Evolutionary conservation across 2,888 invertebrate genomes (phyloP).

Genomic region (Caenorhabditis angaria): DNA sequence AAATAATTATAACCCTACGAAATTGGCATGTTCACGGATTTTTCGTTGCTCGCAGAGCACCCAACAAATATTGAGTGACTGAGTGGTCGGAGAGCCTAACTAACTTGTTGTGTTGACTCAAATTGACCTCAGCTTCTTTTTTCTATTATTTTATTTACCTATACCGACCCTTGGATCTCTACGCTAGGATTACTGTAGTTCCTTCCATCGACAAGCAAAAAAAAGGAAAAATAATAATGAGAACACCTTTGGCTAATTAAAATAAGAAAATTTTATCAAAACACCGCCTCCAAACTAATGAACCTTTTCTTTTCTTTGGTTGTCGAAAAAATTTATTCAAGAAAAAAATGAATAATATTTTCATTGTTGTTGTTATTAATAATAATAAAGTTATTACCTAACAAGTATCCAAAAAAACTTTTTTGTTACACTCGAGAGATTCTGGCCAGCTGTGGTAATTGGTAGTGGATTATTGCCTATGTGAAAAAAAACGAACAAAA

Average conservation of each 20-base stretch:
- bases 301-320: no score
- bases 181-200: not conserved
- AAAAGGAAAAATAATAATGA: not conserved
- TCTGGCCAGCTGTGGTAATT: not conserved
- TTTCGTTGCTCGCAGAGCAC: not conserved
- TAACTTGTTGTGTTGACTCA: slow-evolving; percentile 1
- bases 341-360: not conserved
- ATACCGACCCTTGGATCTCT: not conserved
- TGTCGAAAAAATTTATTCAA: no score
- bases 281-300: not conserved
- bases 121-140: slow-evolving; percentile 1
- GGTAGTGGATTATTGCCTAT: not conserved
- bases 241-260: not conserved
- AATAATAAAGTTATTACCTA: slow-evolving; percentile 4
- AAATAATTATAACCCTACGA: not conserved
- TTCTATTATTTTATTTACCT: no score
- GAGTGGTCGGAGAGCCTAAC: not conserved
- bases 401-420: not conserved
- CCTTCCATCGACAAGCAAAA: not conserved
- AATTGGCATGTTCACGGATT: slow-evolving; percentile 3
- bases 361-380: not conserved
- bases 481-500: no score
- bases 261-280: not conserved
- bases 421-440: not conserved
- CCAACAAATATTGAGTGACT: not conserved